These are phyloP conservation scores for Endomychus coccineus DNA, from an alignment of 2,888 invertebrate genomes.

Conservation along the genomic window DNA sequence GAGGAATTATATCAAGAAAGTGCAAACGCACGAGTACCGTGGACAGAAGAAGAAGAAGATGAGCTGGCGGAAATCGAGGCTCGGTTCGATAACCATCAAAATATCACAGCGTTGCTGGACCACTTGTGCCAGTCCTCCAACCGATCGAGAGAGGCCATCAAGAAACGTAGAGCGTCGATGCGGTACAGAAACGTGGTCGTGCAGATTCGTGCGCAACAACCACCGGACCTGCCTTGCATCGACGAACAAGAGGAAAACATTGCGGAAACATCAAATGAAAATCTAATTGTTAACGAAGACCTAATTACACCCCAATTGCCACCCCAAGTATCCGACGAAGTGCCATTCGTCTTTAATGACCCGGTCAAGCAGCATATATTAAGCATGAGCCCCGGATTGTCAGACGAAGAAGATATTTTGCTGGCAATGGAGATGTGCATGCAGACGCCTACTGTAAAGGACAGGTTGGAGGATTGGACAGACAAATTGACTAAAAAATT, in stretches of 20 bases:
- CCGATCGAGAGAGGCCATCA: background rate
- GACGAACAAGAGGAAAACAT: too few relatives aligned
- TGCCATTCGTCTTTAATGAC: too few relatives aligned
- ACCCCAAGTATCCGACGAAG: background rate
- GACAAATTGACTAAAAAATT: background rate
- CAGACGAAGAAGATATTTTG: background rate
- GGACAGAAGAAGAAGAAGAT: conserved; percentile 1
- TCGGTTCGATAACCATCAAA: background rate
- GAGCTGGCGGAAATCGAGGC: background rate
- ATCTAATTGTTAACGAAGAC: background rate
- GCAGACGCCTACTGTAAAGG: background rate
- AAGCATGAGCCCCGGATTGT: too few relatives aligned
- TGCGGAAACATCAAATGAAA: too few relatives aligned
- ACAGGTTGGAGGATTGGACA: background rate
- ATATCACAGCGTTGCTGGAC: too few relatives aligned
- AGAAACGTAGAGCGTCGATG: background rate
- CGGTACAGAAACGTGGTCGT: background rate
- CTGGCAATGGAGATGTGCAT: background rate
- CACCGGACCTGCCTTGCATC: background rate
- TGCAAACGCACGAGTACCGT: background rate
- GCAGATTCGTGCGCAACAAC: background rate
- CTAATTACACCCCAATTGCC: background rate
- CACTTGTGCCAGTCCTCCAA: background rate
- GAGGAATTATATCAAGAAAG: background rate
- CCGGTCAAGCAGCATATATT: too few relatives aligned